Evolutionary conservation across 2,797 vertebrate species (phyloP).

Genomic region (Gymnocypris eckloni): DNA sequence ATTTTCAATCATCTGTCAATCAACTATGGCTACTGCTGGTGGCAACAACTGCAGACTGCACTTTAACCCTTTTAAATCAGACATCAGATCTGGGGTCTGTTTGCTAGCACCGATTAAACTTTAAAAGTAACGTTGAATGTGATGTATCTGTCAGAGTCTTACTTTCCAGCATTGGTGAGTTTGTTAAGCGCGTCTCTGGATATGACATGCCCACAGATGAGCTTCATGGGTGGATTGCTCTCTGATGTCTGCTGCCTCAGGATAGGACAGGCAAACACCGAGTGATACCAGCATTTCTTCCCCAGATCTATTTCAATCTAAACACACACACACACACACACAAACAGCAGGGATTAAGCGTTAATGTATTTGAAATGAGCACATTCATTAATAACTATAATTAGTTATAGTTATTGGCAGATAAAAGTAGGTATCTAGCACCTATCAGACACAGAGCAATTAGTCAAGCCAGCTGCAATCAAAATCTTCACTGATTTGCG

Average conservation of each 20-base stretch:
- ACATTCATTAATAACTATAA: not conserved
- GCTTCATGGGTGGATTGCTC: slow-evolving; percentile 93
- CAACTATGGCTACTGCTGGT: not conserved
- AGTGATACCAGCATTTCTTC: slow-evolving; percentile 96
- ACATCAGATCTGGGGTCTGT: not conserved
- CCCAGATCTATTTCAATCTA: slow-evolving; percentile 93
- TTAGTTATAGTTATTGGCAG: not conserved
- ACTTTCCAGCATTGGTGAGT: slow-evolving; percentile 92
- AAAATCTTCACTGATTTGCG: not conserved
- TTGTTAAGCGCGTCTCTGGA: slow-evolving; percentile 94
- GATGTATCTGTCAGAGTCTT: slow-evolving; percentile 64
- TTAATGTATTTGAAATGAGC: not conserved
- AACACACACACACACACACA: slow-evolving; percentile 15
- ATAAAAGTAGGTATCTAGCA: not conserved
- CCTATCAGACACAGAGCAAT: not conserved
- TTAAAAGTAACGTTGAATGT: not conserved
- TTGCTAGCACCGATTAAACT: not conserved
- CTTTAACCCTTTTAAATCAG: not conserved
- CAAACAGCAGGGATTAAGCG: not conserved
- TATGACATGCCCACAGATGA: slow-evolving; percentile 92
- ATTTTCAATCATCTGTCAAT: not conserved
- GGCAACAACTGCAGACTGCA: not conserved
- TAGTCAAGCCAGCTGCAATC: not conserved
- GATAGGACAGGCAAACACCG: slow-evolving; percentile 93
- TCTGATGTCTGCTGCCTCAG: slow-evolving; percentile 91